Conservation (phyloP, 2,888 invertebrate species). For the Cosmorhoe ocellata region DNA sequence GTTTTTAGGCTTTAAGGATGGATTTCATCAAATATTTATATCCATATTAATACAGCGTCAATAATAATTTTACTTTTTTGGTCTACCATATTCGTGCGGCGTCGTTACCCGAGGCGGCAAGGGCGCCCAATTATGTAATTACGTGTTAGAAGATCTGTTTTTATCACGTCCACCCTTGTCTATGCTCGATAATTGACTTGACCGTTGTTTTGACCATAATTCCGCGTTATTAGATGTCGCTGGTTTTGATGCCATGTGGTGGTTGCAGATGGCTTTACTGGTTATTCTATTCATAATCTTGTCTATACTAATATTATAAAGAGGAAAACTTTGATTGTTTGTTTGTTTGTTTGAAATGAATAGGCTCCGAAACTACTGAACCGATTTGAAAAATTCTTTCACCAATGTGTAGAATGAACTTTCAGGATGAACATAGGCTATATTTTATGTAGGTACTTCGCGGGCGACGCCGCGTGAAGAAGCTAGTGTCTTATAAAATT, state of each 20-base stretch:
- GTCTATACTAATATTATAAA: no score
- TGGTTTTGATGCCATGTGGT: constrained; percentile 27
- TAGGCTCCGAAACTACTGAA: no score
- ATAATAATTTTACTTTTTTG: constrained; percentile 64
- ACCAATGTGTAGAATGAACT: no score
- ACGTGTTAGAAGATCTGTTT: constrained; percentile 82
- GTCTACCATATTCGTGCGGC: constrained; percentile 76
- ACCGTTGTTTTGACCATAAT: constrained; percentile 74
- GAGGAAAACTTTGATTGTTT: no score
- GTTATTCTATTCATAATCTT: background rate
- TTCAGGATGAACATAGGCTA: no score
- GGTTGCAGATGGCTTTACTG: constrained; percentile 9
- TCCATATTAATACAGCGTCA: constrained; percentile 40
- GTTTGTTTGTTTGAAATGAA: no score
- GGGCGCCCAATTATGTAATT: constrained; percentile 81
- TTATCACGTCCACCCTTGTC: constrained; percentile 82
- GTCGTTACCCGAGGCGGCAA: constrained; percentile 70
- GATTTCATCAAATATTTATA: constrained; percentile 12
- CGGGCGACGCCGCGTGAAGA: no score
- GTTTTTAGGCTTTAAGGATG: no score
- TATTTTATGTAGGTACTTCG: no score
- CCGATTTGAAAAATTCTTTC: no score
- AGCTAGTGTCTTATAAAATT: no score
- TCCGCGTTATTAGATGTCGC: constrained; percentile 60
- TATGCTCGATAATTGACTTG: constrained; percentile 74